Evolutionary conservation across 2,113 vertebrate genomes (phyloP).

Genomic region (Salvelinus fontinalis): DNA sequence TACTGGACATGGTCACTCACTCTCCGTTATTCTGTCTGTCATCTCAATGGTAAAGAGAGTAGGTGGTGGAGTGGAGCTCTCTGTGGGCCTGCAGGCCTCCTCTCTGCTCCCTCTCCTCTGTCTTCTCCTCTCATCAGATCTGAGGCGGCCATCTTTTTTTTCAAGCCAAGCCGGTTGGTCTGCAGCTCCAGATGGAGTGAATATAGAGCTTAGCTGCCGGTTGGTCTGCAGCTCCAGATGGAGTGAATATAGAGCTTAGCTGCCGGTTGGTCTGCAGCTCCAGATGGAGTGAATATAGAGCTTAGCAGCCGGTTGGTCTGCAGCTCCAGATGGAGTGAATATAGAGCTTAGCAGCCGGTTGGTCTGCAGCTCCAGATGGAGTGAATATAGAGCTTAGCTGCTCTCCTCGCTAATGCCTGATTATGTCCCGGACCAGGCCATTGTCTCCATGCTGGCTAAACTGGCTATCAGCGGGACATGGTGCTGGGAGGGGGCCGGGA

Average conservation of each 20-base stretch:
- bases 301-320: no score
- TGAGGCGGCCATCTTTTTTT: conserved; percentile 91
- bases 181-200: no score
- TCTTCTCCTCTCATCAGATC: conserved; percentile 88
- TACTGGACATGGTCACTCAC: no score
- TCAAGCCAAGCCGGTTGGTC: no score
- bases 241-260: no score
- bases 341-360: no score
- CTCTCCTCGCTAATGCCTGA: conserved; percentile 94
- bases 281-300: no score
- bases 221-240: no score
- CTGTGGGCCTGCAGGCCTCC: conserved; percentile 74
- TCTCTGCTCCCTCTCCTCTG: conserved; percentile 64
- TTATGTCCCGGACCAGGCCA: conserved; percentile 89
- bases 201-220: no score
- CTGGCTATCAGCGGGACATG: conserved; percentile 86
- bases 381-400: conserved; percentile 96
- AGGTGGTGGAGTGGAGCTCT: conserved; percentile 52
- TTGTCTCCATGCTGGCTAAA: conserved; percentile 88
- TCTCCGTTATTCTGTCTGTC: no score
- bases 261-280: no score
- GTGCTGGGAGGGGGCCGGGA: conserved; percentile 38
- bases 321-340: no score
- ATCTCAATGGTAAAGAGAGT: background rate
- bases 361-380: conserved; percentile 90